Conservation (phyloP, 2,797 vertebrate species). For the Thaleichthys pacificus region DNA sequence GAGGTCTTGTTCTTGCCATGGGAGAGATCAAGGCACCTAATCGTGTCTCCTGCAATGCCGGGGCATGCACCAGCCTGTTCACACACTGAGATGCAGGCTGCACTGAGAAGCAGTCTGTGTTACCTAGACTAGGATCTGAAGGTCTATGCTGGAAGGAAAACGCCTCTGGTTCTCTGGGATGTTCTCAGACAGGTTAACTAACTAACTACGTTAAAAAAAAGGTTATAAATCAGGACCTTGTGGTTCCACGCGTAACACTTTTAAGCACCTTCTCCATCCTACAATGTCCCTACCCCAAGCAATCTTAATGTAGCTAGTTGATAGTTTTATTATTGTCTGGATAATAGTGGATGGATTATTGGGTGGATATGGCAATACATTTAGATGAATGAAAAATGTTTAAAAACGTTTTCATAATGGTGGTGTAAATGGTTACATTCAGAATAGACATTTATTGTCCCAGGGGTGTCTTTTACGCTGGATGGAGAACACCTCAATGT, state of each 20-base stretch:
- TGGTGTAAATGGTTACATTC: no score
- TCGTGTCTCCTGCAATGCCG: slow-evolving; percentile 81
- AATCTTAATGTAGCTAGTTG: no score
- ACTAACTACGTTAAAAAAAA: background rate
- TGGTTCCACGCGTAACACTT: background rate
- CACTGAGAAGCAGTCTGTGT: background rate
- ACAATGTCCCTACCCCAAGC: no score
- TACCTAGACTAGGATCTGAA: background rate
- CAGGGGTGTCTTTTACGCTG: background rate
- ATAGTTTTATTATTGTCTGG: no score
- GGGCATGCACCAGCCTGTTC: slow-evolving; percentile 68
- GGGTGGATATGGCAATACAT: no score
- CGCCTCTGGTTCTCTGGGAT: background rate
- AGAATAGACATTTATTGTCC: background rate
- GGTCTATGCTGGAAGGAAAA: background rate
- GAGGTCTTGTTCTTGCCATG: slow-evolving; percentile 97
- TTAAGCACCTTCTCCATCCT: no score
- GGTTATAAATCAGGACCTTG: background rate
- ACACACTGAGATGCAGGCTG: background rate
- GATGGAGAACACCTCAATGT: background rate
- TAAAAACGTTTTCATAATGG: no score
- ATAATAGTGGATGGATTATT: no score
- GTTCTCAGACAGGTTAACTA: background rate
- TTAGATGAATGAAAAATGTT: no score
- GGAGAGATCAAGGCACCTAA: slow-evolving; percentile 93